Percentiles rank a stretch among this genome's conserved stretches.
Evolutionary conservation across 2,113 vertebrate species (phyloP).

Genomic region (Nipponia nippon): DNA sequence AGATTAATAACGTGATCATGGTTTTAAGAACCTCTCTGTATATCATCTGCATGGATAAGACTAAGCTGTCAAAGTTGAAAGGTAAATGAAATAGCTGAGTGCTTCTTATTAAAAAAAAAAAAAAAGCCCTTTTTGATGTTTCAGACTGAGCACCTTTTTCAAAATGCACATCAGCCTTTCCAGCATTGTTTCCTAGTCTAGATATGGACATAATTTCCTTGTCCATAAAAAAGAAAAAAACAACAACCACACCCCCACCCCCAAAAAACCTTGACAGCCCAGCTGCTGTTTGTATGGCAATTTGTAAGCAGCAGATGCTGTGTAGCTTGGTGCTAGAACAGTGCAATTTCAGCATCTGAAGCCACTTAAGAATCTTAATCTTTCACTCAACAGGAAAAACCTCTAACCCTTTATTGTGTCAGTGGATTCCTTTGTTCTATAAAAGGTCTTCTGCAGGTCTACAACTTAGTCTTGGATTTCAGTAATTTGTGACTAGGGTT

Average conservation of each 20-base stretch:
- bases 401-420: background rate
- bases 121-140: background rate
- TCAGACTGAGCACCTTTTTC: background rate
- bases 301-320: background rate
- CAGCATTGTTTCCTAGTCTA: no score
- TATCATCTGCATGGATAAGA: background rate
- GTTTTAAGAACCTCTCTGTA: background rate
- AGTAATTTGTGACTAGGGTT: background rate
- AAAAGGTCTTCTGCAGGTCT: background rate
- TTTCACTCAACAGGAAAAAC: rapidly evolving
- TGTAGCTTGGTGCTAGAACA: rapidly evolving
- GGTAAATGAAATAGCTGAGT: background rate
- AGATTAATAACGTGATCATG: rapidly evolving
- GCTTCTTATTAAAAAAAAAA: background rate
- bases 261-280: rapidly evolving
- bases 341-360: background rate
- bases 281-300: rapidly evolving
- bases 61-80: background rate
- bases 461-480: background rate
- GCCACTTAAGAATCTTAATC: background rate
- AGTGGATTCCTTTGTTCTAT: background rate
- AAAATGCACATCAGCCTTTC: background rate
- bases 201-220: background rate
- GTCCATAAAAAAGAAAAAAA: background rate
- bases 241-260: no score